A percentile compares a stretch with the other conserved stretches of the same genome.
Evolutionary conservation across 2,113 vertebrate genomes (phyloP).

Genomic region (Sylvilagus bachmani): DNA sequence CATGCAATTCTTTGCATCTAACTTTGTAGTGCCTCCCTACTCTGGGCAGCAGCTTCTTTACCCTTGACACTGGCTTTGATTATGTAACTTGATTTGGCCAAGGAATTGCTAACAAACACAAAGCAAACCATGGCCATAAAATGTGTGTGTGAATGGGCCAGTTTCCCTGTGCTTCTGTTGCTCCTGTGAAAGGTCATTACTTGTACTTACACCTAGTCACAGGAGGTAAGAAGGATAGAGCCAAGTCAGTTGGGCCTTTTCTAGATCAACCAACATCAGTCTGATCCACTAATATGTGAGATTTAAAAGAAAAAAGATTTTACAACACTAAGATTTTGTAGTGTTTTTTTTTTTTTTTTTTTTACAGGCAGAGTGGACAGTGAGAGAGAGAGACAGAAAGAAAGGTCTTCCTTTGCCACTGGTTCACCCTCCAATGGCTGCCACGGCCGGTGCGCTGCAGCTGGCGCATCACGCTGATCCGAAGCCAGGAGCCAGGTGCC

Average conservation of each 20-base stretch:
- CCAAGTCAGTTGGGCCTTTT: not conserved
- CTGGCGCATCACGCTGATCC: too few relatives aligned
- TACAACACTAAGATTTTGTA: not conserved
- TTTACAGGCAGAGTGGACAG: too few relatives aligned
- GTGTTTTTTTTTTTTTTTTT: too few relatives aligned
- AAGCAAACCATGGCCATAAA: not conserved
- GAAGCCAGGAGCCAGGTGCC: too few relatives aligned
- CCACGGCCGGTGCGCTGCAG: too few relatives aligned
- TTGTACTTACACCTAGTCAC: not conserved
- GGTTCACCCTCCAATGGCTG: too few relatives aligned
- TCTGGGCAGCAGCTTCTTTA: not conserved
- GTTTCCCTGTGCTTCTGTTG: not conserved
- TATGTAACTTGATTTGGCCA: not conserved
- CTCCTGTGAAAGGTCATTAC: not conserved
- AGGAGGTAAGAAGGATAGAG: not conserved
- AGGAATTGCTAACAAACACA: not conserved
- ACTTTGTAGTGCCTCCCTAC: not conserved
- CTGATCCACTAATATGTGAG: not conserved
- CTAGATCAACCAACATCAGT: not conserved
- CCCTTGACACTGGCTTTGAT: not conserved
- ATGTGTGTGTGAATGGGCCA: not conserved
- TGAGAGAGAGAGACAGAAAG: too few relatives aligned
- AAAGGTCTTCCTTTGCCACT: too few relatives aligned
- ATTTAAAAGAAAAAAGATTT: not conserved
- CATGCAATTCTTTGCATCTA: not conserved